phyloP scores from a whole-genome alignment of 64 coral and sea anemone species.

The Trachythela sp. region DNA sequence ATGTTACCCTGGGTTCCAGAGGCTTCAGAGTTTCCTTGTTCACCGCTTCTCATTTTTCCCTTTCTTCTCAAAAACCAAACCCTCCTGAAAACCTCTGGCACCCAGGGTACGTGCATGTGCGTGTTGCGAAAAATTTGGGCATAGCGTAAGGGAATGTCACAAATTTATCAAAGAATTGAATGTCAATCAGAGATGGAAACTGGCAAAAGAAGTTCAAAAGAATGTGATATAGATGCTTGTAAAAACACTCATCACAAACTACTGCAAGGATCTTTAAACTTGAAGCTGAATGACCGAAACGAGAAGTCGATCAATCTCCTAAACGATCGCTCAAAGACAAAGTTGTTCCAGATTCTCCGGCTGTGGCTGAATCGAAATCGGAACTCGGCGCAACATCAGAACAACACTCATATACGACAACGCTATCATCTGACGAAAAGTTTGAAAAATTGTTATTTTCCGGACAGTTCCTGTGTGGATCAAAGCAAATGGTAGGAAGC shows the following conservation, averaged over 20 bases:
- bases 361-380: neutral
- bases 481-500: neutral
- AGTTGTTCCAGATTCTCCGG: neutral
- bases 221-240: neutral
- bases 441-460: neutral
- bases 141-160: neutral
- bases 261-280: neutral
- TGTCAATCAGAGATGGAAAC: neutral
- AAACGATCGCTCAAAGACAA: neutral
- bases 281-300: neutral
- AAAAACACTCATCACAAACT: neutral
- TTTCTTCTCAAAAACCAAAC: too few relatives aligned
- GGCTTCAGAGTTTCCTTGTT: too few relatives aligned
- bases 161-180: neutral
- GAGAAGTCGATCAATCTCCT: neutral
- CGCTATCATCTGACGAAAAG: neutral
- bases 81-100: too few relatives aligned
- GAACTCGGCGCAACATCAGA: neutral
- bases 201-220: neutral
- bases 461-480: neutral
- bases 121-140: neutral
- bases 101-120: neutral
- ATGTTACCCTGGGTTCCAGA: too few relatives aligned
- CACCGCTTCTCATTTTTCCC: too few relatives aligned
- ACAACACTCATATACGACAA: conserved; percentile 7